A percentile compares a stretch with the other conserved stretches of the same genome.
Conservation (phyloP, 2,113 vertebrate species). For the Lanius ludovicianus region DNA sequence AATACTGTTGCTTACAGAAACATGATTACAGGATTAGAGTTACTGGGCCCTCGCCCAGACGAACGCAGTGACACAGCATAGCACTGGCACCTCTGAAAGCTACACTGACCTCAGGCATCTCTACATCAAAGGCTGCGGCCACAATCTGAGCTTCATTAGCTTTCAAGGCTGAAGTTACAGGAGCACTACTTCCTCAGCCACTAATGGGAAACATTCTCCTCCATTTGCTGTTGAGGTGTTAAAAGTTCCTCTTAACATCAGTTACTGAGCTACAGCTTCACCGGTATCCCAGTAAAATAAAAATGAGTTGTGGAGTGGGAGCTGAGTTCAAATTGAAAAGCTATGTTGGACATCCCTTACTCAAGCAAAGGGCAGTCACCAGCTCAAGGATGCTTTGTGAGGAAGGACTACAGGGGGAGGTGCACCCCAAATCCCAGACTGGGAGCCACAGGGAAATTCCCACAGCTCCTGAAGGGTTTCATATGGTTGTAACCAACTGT, state of each 20-base stretch:
- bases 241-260: slow-evolving; percentile 65
- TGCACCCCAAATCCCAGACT: neutral
- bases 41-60: slow-evolving; percentile 56
- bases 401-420: neutral
- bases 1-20: slow-evolving; percentile 57
- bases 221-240: slow-evolving; percentile 68
- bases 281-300: slow-evolving; percentile 46
- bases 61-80: slow-evolving; percentile 30
- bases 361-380: neutral
- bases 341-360: neutral
- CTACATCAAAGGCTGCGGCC: slow-evolving; percentile 62
- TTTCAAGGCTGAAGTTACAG: slow-evolving; percentile 65
- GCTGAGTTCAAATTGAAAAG: slow-evolving; percentile 1
- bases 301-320: slow-evolving; percentile 51
- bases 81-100: slow-evolving; percentile 62
- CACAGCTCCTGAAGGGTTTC: neutral
- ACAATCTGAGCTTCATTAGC: slow-evolving; percentile 71
- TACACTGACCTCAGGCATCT: slow-evolving; percentile 64
- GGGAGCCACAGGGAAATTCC: neutral
- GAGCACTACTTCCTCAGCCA: slow-evolving; percentile 61
- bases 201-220: slow-evolving; percentile 69
- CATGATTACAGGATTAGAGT: slow-evolving; percentile 66
- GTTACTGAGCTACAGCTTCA: slow-evolving; percentile 40
- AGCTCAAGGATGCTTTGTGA: fast-evolving
- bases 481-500: neutral